Conservation (phyloP, 2,797 vertebrate genomes). For the Semotilus atromaculatus region DNA sequence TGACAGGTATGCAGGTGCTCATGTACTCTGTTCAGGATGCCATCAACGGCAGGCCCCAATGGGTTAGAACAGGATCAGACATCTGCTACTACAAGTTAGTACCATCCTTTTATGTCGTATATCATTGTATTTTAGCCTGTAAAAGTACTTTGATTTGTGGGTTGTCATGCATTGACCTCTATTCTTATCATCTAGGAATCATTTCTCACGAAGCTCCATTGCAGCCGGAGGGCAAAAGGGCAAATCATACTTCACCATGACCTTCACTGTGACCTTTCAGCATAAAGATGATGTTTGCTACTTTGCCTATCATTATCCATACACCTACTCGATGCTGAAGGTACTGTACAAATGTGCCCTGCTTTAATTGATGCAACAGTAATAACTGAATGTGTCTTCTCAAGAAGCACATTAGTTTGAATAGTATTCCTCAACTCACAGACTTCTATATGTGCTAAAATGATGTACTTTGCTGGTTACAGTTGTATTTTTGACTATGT, state of each 20-base stretch:
- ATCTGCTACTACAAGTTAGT: conserved; percentile 99
- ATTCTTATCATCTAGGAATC: conserved; percentile 81
- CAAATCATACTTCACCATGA: conserved; percentile 96
- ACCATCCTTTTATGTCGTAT: background rate
- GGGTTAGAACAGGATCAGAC: conserved; percentile 92
- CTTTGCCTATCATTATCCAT: conserved; percentile 98
- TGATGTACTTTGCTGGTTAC: background rate
- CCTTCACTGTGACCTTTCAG: conserved; percentile 90
- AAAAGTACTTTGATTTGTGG: background rate
- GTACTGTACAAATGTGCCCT: conserved; percentile 67
- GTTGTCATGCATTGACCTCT: background rate
- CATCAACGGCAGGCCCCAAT: conserved; percentile 86
- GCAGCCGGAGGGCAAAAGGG: conserved; percentile 96
- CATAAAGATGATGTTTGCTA: conserved; percentile 98
- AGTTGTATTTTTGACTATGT: background rate
- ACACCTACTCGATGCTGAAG: conserved; percentile 96
- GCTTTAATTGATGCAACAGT: background rate
- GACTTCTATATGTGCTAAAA: background rate
- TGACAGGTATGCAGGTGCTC: conserved; percentile 93
- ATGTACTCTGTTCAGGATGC: conserved; percentile 99
- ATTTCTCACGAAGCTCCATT: conserved; percentile 95
- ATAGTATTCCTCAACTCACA: background rate
- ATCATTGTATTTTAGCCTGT: background rate
- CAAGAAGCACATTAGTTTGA: background rate
- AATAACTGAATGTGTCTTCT: background rate